Conservation (phyloP, 1,140 invertebrate species). For the Antheraea pernyi region DNA sequence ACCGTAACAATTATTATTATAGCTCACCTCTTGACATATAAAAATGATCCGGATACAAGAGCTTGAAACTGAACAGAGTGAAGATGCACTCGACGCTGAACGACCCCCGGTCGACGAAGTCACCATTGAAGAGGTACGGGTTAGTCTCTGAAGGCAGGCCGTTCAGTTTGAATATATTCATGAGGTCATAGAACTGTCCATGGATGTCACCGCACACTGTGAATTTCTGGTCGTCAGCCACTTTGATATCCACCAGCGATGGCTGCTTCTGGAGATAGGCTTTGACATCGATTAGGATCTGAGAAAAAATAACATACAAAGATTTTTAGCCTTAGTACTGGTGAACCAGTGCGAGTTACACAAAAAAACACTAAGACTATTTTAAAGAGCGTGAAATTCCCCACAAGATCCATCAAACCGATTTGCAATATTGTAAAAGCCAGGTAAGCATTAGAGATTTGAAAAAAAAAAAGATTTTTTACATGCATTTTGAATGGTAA, state of each 20-base stretch:
- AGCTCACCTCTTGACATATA: conserved; percentile 96
- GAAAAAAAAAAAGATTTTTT: too few relatives aligned
- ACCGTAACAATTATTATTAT: neutral
- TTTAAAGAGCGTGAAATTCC: too few relatives aligned
- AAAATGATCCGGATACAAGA: conserved; percentile 98
- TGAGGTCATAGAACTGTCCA: conserved; percentile 98
- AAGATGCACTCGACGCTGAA: conserved; percentile 99
- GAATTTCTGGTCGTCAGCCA: conserved; percentile 95
- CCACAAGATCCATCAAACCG: too few relatives aligned
- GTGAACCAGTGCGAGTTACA: too few relatives aligned
- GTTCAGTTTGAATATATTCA: conserved; percentile 99
- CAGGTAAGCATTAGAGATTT: too few relatives aligned
- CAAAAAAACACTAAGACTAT: too few relatives aligned
- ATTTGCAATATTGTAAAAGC: too few relatives aligned
- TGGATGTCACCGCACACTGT: conserved; percentile 99
- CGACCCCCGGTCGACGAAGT: conserved; percentile 99
- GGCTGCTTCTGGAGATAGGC: conserved; percentile 91
- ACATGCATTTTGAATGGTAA: too few relatives aligned
- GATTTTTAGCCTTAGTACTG: too few relatives aligned
- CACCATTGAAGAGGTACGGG: conserved; percentile 99
- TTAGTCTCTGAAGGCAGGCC: conserved; percentile 96
- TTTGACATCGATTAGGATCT: conserved; percentile 96
- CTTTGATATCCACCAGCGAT: conserved; percentile 93
- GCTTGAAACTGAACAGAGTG: conserved; percentile 97
- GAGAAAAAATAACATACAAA: conserved; percentile 46